phyloP scores from a whole-genome alignment of 2,797 vertebrate species.

The Hypotaenidia philippensis region DNA sequence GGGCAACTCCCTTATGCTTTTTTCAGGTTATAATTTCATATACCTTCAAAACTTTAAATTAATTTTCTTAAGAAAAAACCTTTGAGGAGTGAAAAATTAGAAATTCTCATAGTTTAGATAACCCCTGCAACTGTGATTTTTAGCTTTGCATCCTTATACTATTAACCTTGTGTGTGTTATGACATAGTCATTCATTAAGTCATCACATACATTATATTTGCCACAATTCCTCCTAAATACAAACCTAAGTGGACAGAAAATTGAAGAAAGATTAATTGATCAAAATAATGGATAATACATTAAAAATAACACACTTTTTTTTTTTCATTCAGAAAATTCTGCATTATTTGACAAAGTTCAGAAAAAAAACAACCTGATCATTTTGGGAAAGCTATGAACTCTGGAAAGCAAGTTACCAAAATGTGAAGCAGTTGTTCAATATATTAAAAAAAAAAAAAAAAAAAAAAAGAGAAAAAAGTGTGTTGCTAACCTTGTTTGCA shows the following conservation, averaged over 20 bases:
- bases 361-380: neutral
- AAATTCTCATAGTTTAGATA: neutral
- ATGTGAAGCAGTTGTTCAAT: neutral
- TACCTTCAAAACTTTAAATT: fast-evolving
- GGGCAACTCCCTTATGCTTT: neutral
- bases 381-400: neutral
- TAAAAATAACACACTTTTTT: no score
- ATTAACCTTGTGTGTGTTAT: neutral
- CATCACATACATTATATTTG: neutral
- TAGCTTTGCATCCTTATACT: neutral
- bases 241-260: neutral
- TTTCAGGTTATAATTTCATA: neutral
- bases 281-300: neutral
- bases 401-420: neutral
- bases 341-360: neutral
- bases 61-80: neutral
- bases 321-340: neutral
- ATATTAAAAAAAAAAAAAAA: neutral
- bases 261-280: neutral
- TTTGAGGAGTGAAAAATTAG: neutral
- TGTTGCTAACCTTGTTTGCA: neutral
- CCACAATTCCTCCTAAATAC: no score
- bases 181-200: neutral
- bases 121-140: neutral
- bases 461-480: no score